Evolutionary conservation across 2,888 invertebrate species (phyloP).

Genomic region (Leptura quadrifasciata): DNA sequence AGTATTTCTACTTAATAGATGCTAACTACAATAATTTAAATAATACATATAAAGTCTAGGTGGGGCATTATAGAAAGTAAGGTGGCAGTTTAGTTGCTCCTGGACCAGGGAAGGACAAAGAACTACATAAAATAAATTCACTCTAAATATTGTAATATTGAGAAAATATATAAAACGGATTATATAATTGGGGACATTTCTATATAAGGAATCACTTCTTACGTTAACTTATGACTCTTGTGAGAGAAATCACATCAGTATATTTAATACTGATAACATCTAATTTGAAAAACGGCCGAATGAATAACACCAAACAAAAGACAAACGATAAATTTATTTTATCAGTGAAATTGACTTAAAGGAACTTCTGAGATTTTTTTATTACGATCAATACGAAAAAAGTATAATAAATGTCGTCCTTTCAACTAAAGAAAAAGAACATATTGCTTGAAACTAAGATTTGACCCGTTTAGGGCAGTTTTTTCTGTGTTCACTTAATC

Average conservation of each 20-base stretch:
- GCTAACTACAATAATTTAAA: too few species aligned
- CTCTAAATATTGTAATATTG: too few species aligned
- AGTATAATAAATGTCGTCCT: conserved; percentile 1
- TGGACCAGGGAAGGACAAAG: too few species aligned
- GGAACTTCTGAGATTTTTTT: background rate
- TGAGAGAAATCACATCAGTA: background rate
- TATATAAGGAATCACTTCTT: too few species aligned
- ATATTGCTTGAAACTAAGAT: background rate
- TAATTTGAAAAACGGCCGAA: background rate
- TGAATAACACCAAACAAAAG: background rate
- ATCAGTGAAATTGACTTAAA: conserved; percentile 2
- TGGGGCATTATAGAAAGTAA: too few species aligned
- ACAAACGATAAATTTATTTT: conserved; percentile 7
- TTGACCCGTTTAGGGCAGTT: background rate
- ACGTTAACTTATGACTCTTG: too few species aligned
- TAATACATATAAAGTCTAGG: too few species aligned
- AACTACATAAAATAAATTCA: too few species aligned
- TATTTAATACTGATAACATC: background rate
- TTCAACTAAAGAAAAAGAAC: background rate
- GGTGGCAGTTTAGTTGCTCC: too few species aligned
- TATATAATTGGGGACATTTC: too few species aligned
- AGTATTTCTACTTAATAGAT: too few species aligned
- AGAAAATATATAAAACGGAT: too few species aligned
- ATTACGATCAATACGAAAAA: background rate
- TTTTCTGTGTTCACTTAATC: background rate